These are phyloP conservation scores for Scarus forsteni DNA, from an alignment of 2,797 vertebrate genomes.

Conservation along the genomic window DNA sequence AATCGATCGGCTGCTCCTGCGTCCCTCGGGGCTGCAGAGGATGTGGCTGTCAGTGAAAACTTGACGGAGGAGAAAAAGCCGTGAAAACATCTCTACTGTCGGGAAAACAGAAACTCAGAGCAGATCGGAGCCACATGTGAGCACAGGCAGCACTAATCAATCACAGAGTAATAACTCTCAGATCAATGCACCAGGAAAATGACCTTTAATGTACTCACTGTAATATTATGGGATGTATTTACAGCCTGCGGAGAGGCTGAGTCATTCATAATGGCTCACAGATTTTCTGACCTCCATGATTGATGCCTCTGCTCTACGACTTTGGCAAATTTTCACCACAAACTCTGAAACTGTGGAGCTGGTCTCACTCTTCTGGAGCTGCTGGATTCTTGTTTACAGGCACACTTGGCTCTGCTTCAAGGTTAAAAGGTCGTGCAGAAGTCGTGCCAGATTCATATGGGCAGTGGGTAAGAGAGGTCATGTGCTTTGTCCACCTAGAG, in stretches of 20 bases:
- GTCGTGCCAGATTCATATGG: too few relatives aligned
- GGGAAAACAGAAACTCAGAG: not conserved
- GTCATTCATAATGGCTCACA: conserved; percentile 67
- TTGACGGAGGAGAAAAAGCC: conserved; percentile 42
- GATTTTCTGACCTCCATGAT: conserved; percentile 62
- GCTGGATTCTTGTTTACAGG: conserved; percentile 30
- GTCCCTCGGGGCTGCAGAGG: conserved; percentile 49
- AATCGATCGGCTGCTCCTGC: conserved; percentile 43
- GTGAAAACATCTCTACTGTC: conserved; percentile 29
- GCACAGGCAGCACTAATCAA: conserved; percentile 12
- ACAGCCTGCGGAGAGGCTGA: conserved; percentile 33
- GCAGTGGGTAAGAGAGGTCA: too few relatives aligned
- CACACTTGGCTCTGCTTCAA: conserved; percentile 24
- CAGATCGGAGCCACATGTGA: too few relatives aligned
- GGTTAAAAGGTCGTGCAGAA: conserved; percentile 27
- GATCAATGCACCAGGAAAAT: conserved; percentile 7
- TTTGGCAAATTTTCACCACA: conserved; percentile 59
- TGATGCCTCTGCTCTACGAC: conserved; percentile 53
- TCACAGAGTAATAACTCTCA: conserved; percentile 15
- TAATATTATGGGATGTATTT: not conserved
- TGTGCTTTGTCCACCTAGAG: too few relatives aligned
- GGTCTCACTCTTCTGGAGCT: conserved; percentile 26
- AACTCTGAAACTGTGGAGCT: conserved; percentile 22
- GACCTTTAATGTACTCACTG: too few relatives aligned
- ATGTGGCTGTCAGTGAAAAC: conserved; percentile 58